Evolutionary conservation across 2,888 invertebrate genomes (phyloP).

Genomic region (Busseola fusca): DNA sequence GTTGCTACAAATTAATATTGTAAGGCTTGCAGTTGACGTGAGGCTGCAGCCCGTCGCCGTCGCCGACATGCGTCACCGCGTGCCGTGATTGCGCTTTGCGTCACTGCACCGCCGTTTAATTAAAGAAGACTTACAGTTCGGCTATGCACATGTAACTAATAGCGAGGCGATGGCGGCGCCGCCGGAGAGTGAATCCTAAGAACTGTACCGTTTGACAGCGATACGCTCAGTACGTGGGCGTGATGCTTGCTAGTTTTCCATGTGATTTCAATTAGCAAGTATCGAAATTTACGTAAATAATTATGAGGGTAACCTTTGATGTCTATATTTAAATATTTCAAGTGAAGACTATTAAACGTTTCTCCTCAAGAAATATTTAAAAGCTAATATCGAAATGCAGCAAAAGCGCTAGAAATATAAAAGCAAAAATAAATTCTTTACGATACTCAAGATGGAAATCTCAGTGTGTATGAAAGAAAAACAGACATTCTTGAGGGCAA

Average conservation of each 20-base stretch:
- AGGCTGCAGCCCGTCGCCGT: conserved; percentile 66
- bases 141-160: conserved; percentile 64
- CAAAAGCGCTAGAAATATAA: conserved; percentile 39
- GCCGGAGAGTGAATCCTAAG: conserved; percentile 66
- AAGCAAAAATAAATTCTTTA: conserved; percentile 72
- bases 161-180: conserved; percentile 53
- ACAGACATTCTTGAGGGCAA: conserved; percentile 84
- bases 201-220: conserved; percentile 57
- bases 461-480: conserved; percentile 81
- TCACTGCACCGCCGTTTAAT: conserved; percentile 78
- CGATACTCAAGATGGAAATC: conserved; percentile 86
- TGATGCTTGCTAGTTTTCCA: conserved; percentile 19
- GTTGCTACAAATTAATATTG: conserved; percentile 82
- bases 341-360: neutral
- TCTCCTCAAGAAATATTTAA: conserved; percentile 15
- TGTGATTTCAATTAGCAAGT: conserved; percentile 19
- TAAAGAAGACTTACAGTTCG: conserved; percentile 80
- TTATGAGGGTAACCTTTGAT: conserved; percentile 7
- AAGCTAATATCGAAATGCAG: conserved; percentile 24
- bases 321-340: conserved; percentile 10
- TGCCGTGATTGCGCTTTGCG: conserved; percentile 67
- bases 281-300: conserved; percentile 5
- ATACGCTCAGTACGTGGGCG: conserved; percentile 30
- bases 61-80: conserved; percentile 70
- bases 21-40: conserved; percentile 83